These are phyloP conservation scores for Carcina quercana DNA, from an alignment of 2,888 invertebrate genomes.

Conservation along the genomic window DNA sequence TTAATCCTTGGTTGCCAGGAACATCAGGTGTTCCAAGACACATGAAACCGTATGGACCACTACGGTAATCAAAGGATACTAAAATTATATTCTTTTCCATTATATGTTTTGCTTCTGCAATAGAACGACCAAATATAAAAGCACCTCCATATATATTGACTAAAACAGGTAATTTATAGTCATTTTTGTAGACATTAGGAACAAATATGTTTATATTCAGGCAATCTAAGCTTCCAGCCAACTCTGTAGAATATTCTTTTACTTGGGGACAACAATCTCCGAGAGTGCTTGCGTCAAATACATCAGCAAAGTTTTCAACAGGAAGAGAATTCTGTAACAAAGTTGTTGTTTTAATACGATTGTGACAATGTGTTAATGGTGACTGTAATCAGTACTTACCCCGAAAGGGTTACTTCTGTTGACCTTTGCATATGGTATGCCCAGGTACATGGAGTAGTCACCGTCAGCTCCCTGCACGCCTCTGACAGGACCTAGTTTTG, in stretches of 20 bases:
- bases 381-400: no score
- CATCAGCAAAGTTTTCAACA: slow-evolving; percentile 16
- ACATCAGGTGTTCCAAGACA: slow-evolving; percentile 19
- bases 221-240: slow-evolving; percentile 31
- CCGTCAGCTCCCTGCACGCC: no score
- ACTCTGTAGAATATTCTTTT: slow-evolving; percentile 18
- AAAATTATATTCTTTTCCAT: slow-evolving; percentile 21
- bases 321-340: slow-evolving; percentile 16
- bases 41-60: slow-evolving; percentile 23
- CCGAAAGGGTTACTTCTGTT: no score
- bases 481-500: no score
- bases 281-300: slow-evolving; percentile 29
- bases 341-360: no score
- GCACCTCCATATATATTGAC: slow-evolving; percentile 31
- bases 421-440: no score
- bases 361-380: no score
- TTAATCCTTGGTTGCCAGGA: slow-evolving; percentile 21
- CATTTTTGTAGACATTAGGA: slow-evolving; percentile 29
- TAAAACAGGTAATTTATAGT: slow-evolving; percentile 50
- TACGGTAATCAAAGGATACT: slow-evolving; percentile 21
- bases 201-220: slow-evolving; percentile 37
- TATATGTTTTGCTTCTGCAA: slow-evolving; percentile 19
- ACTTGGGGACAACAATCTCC: slow-evolving; percentile 29
- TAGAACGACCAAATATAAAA: slow-evolving; percentile 12
- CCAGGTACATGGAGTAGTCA: no score